Percentiles rank a stretch among this genome's conserved stretches.
These are phyloP conservation scores for Eleutherodactylus coqui DNA, from an alignment of 2,797 vertebrate genomes.

Conservation along the genomic window DNA sequence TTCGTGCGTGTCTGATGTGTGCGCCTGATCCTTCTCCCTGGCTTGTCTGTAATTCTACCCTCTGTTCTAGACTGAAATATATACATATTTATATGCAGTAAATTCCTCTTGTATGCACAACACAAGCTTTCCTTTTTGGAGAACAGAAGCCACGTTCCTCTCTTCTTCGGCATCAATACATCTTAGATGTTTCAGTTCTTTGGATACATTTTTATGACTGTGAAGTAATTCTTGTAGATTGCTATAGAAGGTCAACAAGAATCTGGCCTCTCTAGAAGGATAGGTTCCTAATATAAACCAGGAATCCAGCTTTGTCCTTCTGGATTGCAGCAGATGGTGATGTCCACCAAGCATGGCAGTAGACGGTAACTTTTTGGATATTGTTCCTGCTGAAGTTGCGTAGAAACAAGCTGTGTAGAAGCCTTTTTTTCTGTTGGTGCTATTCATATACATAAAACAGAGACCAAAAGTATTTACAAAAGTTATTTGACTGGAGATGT, in stretches of 20 bases:
- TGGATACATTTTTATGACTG: neutral
- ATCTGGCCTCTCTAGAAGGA: neutral
- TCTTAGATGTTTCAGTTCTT: neutral
- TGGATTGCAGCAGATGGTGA: neutral
- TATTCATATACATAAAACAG: constrained; percentile 55
- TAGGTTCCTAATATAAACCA: neutral
- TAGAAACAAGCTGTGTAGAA: neutral
- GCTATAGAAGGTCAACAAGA: neutral
- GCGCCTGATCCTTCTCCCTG: constrained; percentile 53
- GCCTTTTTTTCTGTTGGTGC: constrained; percentile 26
- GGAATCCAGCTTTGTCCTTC: neutral
- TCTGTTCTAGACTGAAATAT: constrained; percentile 24
- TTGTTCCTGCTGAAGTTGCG: neutral
- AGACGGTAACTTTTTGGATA: neutral
- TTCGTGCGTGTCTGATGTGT: constrained; percentile 30
- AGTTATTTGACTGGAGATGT: neutral
- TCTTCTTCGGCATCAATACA: neutral
- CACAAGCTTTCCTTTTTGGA: constrained; percentile 2
- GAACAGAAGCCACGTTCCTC: constrained; percentile 28
- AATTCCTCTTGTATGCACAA: constrained; percentile 62
- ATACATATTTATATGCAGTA: constrained; percentile 54
- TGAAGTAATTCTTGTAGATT: constrained; percentile 5
- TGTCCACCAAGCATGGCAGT: neutral
- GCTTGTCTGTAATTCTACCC: constrained; percentile 47
- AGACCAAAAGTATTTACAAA: constrained; percentile 59